Base-by-base conservation (phyloP, 2,797 vertebrate species). In the Eulemur coronatus region DNA sequence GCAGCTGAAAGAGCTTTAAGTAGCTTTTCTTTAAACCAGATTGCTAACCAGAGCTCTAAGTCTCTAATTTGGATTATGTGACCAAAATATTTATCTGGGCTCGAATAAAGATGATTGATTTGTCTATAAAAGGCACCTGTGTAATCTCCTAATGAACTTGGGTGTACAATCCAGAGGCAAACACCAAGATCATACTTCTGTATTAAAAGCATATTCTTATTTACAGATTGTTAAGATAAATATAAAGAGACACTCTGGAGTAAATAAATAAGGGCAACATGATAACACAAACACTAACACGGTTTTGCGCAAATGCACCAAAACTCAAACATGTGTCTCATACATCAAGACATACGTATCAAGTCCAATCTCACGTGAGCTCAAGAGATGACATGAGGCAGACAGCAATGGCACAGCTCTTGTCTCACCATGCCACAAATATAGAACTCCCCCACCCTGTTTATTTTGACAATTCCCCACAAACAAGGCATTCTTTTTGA, bases 231-330 rank as follows among this genome's bases (percentile, higher is more conserved):
- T 35, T 35, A 81, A 80, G 93, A 80, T 79, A 97, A 97, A 73
- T 63, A 96, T 0, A 15, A 50, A 95, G 92, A 73, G 85, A 48
- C 20, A 86, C 78, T 92, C 48, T 22, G 94, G 89, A 96, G 63
- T 48, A 90, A 98, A 98, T 98, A 98, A 98, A 98, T 98, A 98
- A 55, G 93, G 11, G 28, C 79, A 89, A 86, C 90, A 97, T 48
- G 76, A 41, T 80, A 97, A 97, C 4, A 95, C 4, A 69, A 95
- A 97, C 91, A 78, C 14, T 38, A 57, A 84, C 17, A 69, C 15
- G 55, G 63, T 72, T 90, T 63, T 79, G 80, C 84, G 61, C n/a
- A 87, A n/a, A 2, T 70, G 67, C 65, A 91, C 43, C 78, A 70
- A 65, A 88, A 92, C 9, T 63, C 52, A 43, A 59, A 73, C 8